These are phyloP conservation scores for Elmis aenea DNA, from an alignment of 2,888 invertebrate genomes.

Conservation along the genomic window DNA sequence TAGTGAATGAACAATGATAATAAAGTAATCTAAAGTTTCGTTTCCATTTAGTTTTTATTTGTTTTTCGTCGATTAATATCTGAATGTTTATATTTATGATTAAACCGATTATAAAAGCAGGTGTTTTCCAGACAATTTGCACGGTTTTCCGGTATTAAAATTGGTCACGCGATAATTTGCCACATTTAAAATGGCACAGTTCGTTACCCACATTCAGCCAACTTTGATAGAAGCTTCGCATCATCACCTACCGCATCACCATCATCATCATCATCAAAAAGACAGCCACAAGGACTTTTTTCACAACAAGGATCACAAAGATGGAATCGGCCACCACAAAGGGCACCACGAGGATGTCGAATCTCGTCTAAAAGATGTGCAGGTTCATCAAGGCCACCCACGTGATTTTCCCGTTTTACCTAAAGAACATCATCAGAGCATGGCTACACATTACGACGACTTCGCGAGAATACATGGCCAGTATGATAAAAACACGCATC, in stretches of 20 bases:
- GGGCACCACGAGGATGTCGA: slow-evolving; percentile 28
- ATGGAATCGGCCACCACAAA: slow-evolving; percentile 23
- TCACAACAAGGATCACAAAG: slow-evolving; percentile 34
- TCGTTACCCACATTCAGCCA: slow-evolving; percentile 56
- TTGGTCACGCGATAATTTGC: too few relatives aligned
- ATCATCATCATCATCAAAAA: slow-evolving; percentile 35
- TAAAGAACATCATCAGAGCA: slow-evolving; percentile 24
- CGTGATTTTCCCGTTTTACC: slow-evolving; percentile 41
- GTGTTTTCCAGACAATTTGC: too few relatives aligned
- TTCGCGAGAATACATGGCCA: slow-evolving; percentile 4
- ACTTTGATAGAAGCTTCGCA: slow-evolving; percentile 55
- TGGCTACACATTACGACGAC: slow-evolving; percentile 6
- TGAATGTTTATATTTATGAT: too few relatives aligned
- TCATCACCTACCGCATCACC: slow-evolving; percentile 53
- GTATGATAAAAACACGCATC: slow-evolving; percentile 26
- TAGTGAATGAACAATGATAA: neutral
- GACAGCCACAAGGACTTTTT: slow-evolving; percentile 22
- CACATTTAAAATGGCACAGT: slow-evolving; percentile 51
- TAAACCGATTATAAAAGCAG: too few relatives aligned
- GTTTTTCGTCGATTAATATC: too few relatives aligned
- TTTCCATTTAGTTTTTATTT: too few relatives aligned
- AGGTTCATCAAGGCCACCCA: slow-evolving; percentile 30
- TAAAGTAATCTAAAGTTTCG: too few relatives aligned
- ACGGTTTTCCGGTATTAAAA: too few relatives aligned
- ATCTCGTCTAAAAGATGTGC: slow-evolving; percentile 29